phyloP scores from a whole-genome alignment of 2,888 invertebrate species.

The Cynaeus angustus region DNA sequence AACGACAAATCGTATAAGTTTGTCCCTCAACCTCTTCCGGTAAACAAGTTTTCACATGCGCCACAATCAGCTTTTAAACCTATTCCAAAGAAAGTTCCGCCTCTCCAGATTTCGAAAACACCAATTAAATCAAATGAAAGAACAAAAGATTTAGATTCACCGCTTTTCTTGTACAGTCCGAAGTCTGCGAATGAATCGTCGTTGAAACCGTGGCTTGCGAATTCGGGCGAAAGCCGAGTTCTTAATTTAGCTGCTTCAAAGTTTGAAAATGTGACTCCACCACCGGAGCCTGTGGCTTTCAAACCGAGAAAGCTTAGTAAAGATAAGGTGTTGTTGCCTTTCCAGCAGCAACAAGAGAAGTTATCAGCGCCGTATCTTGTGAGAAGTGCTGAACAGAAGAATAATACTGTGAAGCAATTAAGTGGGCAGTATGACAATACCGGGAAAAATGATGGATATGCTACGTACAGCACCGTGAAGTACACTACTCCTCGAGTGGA shows the following conservation, averaged over 20 bases:
- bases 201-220: slow-evolving; percentile 72
- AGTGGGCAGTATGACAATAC: slow-evolving; percentile 68
- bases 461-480: slow-evolving; percentile 55
- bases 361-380: slow-evolving; percentile 63
- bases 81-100: slow-evolving; percentile 67
- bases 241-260: slow-evolving; percentile 74
- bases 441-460: slow-evolving; percentile 48
- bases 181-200: slow-evolving; percentile 62
- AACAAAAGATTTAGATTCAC: slow-evolving; percentile 54
- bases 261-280: slow-evolving; percentile 71
- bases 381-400: slow-evolving; percentile 59
- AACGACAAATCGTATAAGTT: slow-evolving; percentile 70
- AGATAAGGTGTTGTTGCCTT: slow-evolving; percentile 62
- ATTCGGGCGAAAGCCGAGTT: slow-evolving; percentile 72
- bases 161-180: slow-evolving; percentile 69
- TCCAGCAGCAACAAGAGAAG: slow-evolving; percentile 58
- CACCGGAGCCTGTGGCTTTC: slow-evolving; percentile 54
- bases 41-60: slow-evolving; percentile 85
- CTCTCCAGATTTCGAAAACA: slow-evolving; percentile 52
- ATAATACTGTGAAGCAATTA: slow-evolving; percentile 66
- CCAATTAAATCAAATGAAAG: slow-evolving; percentile 55
- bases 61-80: slow-evolving; percentile 86
- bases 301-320: slow-evolving; percentile 64
- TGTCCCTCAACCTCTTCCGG: slow-evolving; percentile 75
- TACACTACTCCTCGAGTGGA: slow-evolving; percentile 41